Conservation (phyloP, 2,888 invertebrate species). For the Xylota segnis region DNA sequence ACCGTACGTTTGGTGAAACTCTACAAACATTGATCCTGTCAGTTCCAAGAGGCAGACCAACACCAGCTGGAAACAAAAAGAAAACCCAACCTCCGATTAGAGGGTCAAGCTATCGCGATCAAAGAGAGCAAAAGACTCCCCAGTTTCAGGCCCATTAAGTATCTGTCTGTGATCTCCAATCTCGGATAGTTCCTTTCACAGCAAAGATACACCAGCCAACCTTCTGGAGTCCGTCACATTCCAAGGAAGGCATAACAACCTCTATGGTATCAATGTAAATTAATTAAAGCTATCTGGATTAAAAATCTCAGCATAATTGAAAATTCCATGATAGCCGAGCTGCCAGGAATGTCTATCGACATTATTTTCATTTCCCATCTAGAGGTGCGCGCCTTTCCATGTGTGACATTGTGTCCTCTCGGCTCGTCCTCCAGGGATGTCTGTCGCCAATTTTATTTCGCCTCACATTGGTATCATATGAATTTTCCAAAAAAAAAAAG, state of each 20-base stretch:
- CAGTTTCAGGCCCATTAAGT: too few species aligned
- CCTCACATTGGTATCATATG: constrained; percentile 23
- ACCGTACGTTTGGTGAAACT: too few species aligned
- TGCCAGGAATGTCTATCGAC: neutral
- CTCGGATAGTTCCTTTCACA: too few species aligned
- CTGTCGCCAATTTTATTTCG: constrained; percentile 9
- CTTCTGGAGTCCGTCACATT: too few species aligned
- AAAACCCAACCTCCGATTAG: too few species aligned
- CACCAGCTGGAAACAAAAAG: too few species aligned
- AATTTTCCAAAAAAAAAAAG: constrained; percentile 42
- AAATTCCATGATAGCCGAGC: constrained; percentile 10
- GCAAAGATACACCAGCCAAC: too few species aligned
- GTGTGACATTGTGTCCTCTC: neutral
- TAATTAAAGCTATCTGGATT: constrained; percentile 10
- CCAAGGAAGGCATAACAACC: neutral
- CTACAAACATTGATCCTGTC: too few species aligned
- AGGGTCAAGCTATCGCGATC: too few species aligned
- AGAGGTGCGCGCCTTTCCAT: neutral
- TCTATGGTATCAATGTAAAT: neutral
- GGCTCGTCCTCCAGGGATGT: neutral
- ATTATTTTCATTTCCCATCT: constrained; percentile 6
- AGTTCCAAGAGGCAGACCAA: too few species aligned
- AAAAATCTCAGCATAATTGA: constrained; percentile 11
- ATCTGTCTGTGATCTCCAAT: too few species aligned
- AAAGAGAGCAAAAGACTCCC: too few species aligned